Evolutionary conservation across 2,797 vertebrate genomes (phyloP), one percentile per base, ranked within the genome.

Genomic region (Alcedo atthis): DNA sequence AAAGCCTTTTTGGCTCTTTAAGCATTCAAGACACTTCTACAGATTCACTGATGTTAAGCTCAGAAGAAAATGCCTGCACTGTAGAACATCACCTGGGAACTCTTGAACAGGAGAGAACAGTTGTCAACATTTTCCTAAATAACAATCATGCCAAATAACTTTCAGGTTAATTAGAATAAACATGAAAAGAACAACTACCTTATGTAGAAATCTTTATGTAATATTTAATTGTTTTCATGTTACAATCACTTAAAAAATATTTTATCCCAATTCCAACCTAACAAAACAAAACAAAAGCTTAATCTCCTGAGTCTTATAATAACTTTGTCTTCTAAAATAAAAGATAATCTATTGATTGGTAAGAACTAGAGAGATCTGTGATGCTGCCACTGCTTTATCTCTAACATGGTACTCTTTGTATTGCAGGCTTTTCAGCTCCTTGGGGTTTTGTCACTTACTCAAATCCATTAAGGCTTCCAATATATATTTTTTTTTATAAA

Each of bases 1-100:
- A 95, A 95, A 95, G 68, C 30, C 22, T 82, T 95, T 88, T 71
- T 68, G 89, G 61, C 71, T 90, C 62, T 78, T 89, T n/a, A 89
- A 82, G 61, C 15, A 77, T 80, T 80, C 75, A 61, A 54, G 57
- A 74, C 3, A 9, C 35, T 87, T 69, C 30, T 53, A 63, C 8
- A 8, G 9, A 79, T 54, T 61, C 62, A 75, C 46, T 69, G 43
- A 68, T 22, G 24, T 61, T 58, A 74, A 87, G 75, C 13, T 28
- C 37, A 75, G 62, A 91, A 87, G 25, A 57, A 14, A 87, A 66
- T 49, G 22, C 17, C 9, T 58, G n/a, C 57, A 78, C 26, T 35
- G 45, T 3, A 53, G 37, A 83, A 81, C 5, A 24, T 33, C 22
- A 90, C 51, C 49, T 67, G 26, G 21, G 45, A 85, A 15, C 20